Evolutionary conservation across 2,113 vertebrate species (phyloP), one percentile per base, ranked within the genome.

Genomic region (Osmerus eperlanus): DNA sequence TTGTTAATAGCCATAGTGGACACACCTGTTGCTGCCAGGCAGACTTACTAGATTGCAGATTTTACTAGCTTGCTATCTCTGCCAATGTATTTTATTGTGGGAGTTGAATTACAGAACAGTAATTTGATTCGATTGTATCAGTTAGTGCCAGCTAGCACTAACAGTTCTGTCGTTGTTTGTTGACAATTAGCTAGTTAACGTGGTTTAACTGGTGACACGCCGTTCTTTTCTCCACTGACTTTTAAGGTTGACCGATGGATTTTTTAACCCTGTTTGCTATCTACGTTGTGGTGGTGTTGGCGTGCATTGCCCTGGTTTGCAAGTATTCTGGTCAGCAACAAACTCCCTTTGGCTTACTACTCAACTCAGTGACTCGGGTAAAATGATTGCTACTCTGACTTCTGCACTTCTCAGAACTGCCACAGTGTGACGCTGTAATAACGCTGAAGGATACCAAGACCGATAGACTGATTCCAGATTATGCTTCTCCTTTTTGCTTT

Each of bases 241-340:
- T 77, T 61, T 1, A 78, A 89, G 90, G 75, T 55, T 67, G 73
- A 73, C 21, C 81, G 63, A 99, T 99, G 96, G 96, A 98, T 32
- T 98, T 99, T 78, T 88, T 97, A 81, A 87, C 86, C 0, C 90
- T 99, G 13, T 95, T 98, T 75, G 61, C 84, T 0, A 5, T 94
- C 15, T 98, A 99, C 77, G 60, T 95, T 47, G 59, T 77, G 1
- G 75, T 87, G 15, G 74, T 97, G 59, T 79, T 97, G 13, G 13
- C 86, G 0, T 68, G 89, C 23, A 67, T 88, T 0, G 76, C 81
- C 1, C 54, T 91, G 0, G 89, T 95, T 36, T 96, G 94, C 70
- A 56, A 84, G 74, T 94, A 92, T 83, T 90, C 89, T 0, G 92
- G 90, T 3, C 90, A 89, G 66, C 90, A 87, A 18, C 83, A 89